A percentile compares a stretch with the other conserved stretches of the same genome.
phyloP scores from a whole-genome alignment of 2,797 vertebrate species.

The Schizothorax lantsangensis region DNA sequence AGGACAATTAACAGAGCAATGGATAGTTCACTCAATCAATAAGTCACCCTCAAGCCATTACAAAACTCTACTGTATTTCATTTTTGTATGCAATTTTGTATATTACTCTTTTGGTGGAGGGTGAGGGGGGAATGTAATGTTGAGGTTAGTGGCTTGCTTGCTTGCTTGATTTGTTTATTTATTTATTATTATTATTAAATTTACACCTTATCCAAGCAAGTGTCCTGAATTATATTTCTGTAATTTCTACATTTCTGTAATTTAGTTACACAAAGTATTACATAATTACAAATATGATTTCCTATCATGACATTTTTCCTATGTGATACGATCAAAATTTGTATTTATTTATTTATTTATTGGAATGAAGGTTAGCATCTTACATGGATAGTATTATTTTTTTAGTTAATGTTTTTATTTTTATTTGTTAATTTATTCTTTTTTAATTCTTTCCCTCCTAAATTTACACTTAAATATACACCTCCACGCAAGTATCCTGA shows the following conservation, averaged over 20 bases:
- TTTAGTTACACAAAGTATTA: not conserved
- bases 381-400: too few species aligned
- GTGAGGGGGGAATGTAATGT: not conserved
- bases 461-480: not conserved
- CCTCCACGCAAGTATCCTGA: not conserved
- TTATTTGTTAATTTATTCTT: not conserved
- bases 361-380: too few species aligned
- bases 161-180: not conserved
- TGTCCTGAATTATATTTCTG: not conserved
- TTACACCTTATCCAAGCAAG: too few species aligned
- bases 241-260: too few species aligned
- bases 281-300: not conserved
- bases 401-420: not conserved
- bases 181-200: not conserved
- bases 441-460: too few species aligned
- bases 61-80: not conserved
- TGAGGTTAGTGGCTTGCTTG: not conserved
- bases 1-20: constrained; percentile 47
- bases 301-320: too few species aligned
- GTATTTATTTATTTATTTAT: not conserved
- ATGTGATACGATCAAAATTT: too few species aligned
- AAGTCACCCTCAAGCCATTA: not conserved
- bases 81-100: not conserved
- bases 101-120: not conserved
- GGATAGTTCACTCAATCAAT: not conserved